Evolutionary conservation across 1,140 invertebrate species (phyloP), one percentile per base, ranked within the genome.

Genomic region (Anoplolepis gracilipes): DNA sequence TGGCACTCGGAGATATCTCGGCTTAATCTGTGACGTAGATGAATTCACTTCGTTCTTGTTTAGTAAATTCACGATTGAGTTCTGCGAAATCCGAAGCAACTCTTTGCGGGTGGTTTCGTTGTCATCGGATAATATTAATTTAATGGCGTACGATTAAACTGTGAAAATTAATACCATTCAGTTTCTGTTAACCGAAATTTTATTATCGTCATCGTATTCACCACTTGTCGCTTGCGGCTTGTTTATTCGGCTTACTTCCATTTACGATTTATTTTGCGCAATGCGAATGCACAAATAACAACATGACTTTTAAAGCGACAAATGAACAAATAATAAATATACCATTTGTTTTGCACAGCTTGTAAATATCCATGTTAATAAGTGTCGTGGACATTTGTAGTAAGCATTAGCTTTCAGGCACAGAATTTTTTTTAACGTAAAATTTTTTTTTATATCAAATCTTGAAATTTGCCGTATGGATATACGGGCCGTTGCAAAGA

Each of bases 91-190:
- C 16, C 22, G 22, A 33, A 0, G 25, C 28, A 13, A 7, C 39
- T 22, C 16, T 16, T n/a, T 49, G 4, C 53, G 67, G 25, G 19
- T 39, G 25, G 13, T 33, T 42, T 73, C 36, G 30, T 33, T 3
- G 22, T 46, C 55, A 53, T 10, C 19, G 33, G 8, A 10, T 33
- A 42, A 59, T 49, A 33, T 59, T 72, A 57, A 81, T 70, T 73
- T 82, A 73, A 82, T 73, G 78, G 36, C 53, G 28, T 33, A 64
- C 49, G 42, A 67, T 69, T 64, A 59, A 82, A 73, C 59, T 22
- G n/a, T n/a, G 53, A 73, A 82, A 82, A 73, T 72, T 73, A 57
- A 57, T 73, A 8, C 25, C 25, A 5, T 2, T 13, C 25, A 53
- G 13, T 59, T 57, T 70, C 13, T 53, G 39, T 33, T 72, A 33